Evolutionary conservation across 2,797 vertebrate genomes (phyloP), one percentile per base, ranked within the genome.

Genomic region (Syngnathus acus): DNA sequence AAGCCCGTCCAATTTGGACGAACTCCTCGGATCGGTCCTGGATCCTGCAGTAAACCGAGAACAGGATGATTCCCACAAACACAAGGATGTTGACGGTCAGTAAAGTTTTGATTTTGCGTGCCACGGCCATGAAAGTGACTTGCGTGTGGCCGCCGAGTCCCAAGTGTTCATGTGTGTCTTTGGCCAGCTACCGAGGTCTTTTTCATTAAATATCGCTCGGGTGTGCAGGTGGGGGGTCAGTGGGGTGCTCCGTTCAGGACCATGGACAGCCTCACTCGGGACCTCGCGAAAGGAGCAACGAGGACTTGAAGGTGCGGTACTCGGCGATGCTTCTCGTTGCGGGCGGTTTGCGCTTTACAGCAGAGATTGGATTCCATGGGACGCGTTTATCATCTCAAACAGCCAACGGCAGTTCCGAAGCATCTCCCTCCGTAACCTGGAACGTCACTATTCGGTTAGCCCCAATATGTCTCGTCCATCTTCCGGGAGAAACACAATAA

Each of bases 81-180:
- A 96, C 95, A 75, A 98, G 82, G 77, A 98, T 97, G 92, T 98
- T 99, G 79, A 98, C 94, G 77, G 96, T 98, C 93, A 98, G 93
- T 93, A 98, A 93, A 94, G 96, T 97, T 94, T 94, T 95, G 88
- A 98, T 95, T 90, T 93, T 97, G 87, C 96, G 93, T 93, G 96
- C 95, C 92, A 95, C 93, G 91, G 96, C 97, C 96, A 98, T 98
- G 91, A 90, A 92, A 90, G 72, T 80, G 66, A 58, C 58, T 43
- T 48, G 65, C 7, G 79, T 84, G 80, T 72, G 84, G 84, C 87
- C 84, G 9, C 6, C 10, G 42, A 39, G 57, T 59, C 60, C 23
- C 82, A 65, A 39, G 6, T 19, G 64, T 88, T 82, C 87, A 72
- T 86, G 73, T 60, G 77, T 1, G 82, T 74, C 77, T 69, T 71